A percentile compares a stretch with the other conserved stretches of the same genome.
phyloP scores from a whole-genome alignment of 2,797 vertebrate genomes.

The Gymnothorax javanicus region DNA sequence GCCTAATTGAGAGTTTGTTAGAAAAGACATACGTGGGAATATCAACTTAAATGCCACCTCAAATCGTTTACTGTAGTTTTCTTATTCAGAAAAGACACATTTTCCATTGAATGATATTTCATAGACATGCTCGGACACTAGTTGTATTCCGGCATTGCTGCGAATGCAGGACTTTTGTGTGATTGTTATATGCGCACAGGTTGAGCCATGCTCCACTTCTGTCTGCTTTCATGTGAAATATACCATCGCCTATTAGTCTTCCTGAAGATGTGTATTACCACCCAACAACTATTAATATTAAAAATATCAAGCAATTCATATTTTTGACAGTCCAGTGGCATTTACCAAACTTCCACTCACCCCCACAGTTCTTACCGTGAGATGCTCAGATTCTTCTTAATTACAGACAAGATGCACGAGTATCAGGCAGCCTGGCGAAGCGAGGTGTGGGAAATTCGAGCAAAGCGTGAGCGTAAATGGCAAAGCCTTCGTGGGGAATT shows the following conservation, averaged over 20 bases:
- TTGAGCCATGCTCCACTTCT: not conserved
- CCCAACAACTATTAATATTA: slow-evolving; percentile 3
- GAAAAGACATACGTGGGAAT: not conserved
- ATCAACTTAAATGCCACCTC: not conserved
- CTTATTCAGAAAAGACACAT: not conserved
- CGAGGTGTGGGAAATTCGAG: not conserved
- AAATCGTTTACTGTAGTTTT: not conserved
- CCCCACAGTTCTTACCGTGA: slow-evolving; percentile 2
- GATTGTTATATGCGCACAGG: not conserved
- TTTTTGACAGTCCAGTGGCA: slow-evolving; percentile 55
- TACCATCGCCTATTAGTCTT: slow-evolving; percentile 11
- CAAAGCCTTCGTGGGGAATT: slow-evolving; percentile 4
- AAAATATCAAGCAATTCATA: slow-evolving; percentile 58
- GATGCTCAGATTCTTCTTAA: slow-evolving; percentile 19
- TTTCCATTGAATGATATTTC: not conserved
- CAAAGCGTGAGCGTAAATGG: slow-evolving; percentile 3
- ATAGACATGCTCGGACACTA: not conserved
- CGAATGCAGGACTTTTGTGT: not conserved
- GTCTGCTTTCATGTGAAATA: slow-evolving; percentile 4
- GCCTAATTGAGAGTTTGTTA: not conserved
- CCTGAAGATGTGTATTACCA: not conserved
- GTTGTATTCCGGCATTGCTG: not conserved
- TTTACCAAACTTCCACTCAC: slow-evolving; percentile 46
- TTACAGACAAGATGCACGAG: slow-evolving; percentile 21
- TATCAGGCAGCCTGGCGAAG: not conserved